A percentile compares a stretch with the other conserved stretches of the same genome.
Evolutionary conservation across 1,140 invertebrate species (phyloP).

Genomic region (Eriosoma lanigerum): DNA sequence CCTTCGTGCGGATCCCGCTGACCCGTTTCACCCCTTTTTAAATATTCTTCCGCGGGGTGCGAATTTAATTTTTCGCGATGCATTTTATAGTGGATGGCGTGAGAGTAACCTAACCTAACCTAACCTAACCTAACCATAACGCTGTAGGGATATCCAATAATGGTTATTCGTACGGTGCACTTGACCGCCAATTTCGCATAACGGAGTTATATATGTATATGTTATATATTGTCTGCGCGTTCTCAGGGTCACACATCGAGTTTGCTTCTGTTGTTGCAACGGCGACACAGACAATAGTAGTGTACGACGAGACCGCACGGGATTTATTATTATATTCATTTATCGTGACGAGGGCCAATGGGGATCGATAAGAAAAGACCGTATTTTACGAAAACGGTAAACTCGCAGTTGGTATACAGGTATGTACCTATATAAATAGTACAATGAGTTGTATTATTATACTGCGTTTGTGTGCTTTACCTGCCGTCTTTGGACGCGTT

Average conservation of each 20-base stretch:
- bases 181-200: constrained; percentile 32
- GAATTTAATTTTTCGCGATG: not conserved
- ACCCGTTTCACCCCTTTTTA: constrained; percentile 18
- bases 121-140: too few species aligned
- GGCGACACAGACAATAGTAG: too few species aligned
- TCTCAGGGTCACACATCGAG: not conserved
- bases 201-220: not conserved
- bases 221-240: too few species aligned
- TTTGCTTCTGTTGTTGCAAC: too few species aligned
- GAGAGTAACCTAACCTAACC: too few species aligned
- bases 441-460: not conserved
- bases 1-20: not conserved
- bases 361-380: not conserved
- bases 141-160: too few species aligned
- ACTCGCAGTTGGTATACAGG: not conserved
- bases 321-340: too few species aligned
- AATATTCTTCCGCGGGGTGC: not conserved
- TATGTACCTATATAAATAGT: not conserved
- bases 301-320: too few species aligned
- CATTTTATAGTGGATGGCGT: too few species aligned
- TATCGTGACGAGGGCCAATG: too few species aligned
- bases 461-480: not conserved
- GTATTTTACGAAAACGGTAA: not conserved
- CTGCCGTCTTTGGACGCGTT: constrained; percentile 35
- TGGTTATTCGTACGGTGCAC: not conserved